Evolutionary conservation across 2,888 invertebrate genomes (phyloP).

Genomic region (Nemoura dubitans): DNA sequence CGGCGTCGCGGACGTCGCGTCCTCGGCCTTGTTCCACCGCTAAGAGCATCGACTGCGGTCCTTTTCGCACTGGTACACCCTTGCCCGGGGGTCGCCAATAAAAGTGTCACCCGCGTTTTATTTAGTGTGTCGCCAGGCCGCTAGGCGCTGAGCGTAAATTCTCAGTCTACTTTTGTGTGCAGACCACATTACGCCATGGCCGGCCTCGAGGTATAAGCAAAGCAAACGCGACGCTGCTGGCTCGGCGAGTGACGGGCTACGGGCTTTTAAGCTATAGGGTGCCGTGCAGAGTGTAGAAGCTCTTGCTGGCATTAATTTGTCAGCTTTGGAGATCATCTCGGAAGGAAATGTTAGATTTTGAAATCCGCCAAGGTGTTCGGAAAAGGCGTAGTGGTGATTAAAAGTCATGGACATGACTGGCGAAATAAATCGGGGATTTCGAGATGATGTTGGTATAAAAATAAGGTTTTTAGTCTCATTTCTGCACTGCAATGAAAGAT

Average conservation of each 20-base stretch:
- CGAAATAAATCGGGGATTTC: too few relatives aligned
- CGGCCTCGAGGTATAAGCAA: not conserved
- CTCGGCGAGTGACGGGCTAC: not conserved
- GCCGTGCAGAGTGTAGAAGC: not conserved
- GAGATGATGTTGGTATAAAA: too few relatives aligned
- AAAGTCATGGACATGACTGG: not conserved
- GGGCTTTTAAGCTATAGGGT: not conserved
- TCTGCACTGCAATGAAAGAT: too few relatives aligned
- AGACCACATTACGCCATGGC: not conserved
- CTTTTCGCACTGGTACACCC: too few relatives aligned
- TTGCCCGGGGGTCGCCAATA: not conserved
- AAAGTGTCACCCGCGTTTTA: conserved; percentile 38
- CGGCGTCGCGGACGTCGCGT: not conserved
- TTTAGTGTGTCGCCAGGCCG: conserved; percentile 14
- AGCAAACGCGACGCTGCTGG: not conserved
- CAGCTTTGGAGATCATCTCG: not conserved
- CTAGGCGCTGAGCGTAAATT: not conserved
- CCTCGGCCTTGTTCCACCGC: too few relatives aligned
- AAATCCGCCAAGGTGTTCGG: not conserved
- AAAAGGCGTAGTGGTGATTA: not conserved
- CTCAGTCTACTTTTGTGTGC: not conserved
- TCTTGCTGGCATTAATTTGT: not conserved
- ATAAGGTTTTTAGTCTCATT: too few relatives aligned
- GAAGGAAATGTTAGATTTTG: not conserved
- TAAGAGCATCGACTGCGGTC: too few relatives aligned